Percentiles rank a stretch among this genome's conserved stretches.
phyloP scores from a whole-genome alignment of 2,888 invertebrate species.

The Eristalinus sepulchralis region DNA sequence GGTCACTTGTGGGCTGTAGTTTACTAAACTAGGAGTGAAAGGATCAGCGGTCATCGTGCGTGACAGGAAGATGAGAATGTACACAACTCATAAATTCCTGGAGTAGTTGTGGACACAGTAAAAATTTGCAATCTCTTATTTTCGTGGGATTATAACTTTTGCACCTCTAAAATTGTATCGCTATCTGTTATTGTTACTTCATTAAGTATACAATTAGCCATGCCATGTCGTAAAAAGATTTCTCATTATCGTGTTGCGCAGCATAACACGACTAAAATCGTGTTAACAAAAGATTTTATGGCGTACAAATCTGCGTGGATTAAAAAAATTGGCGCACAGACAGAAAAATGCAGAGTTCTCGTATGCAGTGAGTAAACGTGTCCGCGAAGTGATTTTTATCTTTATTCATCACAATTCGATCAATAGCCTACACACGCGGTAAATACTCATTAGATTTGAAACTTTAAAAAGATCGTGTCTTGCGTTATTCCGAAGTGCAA shows the following conservation, averaged over 20 bases:
- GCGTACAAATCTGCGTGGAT: slow-evolving; percentile 23
- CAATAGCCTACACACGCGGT: not conserved
- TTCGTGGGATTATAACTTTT: too few relatives aligned
- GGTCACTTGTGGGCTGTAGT: too few relatives aligned
- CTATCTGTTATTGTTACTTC: too few relatives aligned
- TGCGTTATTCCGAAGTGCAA: not conserved
- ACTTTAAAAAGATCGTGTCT: not conserved
- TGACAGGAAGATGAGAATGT: too few relatives aligned
- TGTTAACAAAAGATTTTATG: slow-evolving; percentile 17
- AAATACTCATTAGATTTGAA: not conserved
- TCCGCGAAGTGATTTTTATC: not conserved
- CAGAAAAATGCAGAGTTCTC: slow-evolving; percentile 59
- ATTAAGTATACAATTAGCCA: not conserved
- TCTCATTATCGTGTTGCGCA: not conserved
- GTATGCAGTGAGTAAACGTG: not conserved
- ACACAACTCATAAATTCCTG: too few relatives aligned
- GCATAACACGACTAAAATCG: not conserved
- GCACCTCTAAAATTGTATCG: too few relatives aligned
- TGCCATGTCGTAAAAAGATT: not conserved
- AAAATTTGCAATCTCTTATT: too few relatives aligned
- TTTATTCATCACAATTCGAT: not conserved
- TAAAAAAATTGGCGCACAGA: slow-evolving; percentile 36
- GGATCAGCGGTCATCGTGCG: too few relatives aligned
- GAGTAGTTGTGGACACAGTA: too few relatives aligned
- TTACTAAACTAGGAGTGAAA: too few relatives aligned